Evolutionary conservation across 2,888 invertebrate species (phyloP).

Genomic region (Drosophila pseudotalamancana): DNA sequence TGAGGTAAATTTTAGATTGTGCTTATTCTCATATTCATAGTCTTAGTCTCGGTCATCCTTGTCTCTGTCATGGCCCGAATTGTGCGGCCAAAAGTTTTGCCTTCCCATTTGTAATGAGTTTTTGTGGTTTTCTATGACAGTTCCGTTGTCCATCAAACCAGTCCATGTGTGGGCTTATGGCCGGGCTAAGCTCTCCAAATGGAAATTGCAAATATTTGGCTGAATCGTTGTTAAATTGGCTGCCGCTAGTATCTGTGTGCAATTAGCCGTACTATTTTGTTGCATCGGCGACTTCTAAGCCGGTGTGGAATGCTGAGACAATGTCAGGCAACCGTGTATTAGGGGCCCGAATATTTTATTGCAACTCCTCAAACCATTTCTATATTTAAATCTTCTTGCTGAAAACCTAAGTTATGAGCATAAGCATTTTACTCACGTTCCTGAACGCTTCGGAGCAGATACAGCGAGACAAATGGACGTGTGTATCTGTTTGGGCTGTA

Average conservation of each 20-base stretch:
- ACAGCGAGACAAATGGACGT: conserved; percentile 34
- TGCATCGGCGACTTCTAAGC: conserved; percentile 55
- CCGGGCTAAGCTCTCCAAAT: conserved; percentile 38
- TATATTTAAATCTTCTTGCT: conserved; percentile 28
- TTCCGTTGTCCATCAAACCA: conserved; percentile 12
- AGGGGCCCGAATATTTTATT: conserved; percentile 26
- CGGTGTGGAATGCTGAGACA: conserved; percentile 46
- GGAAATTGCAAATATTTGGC: conserved; percentile 52
- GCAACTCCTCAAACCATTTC: conserved; percentile 14
- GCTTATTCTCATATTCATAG: neutral
- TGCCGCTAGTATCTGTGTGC: conserved; percentile 61
- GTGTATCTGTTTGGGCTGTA: conserved; percentile 1
- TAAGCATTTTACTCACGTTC: conserved; percentile 64
- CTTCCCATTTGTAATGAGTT: conserved; percentile 71
- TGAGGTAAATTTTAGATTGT: conserved; percentile 79
- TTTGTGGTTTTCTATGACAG: conserved; percentile 58
- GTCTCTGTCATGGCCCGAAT: conserved; percentile 10
- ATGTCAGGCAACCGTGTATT: conserved; percentile 48
- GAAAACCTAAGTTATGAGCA: conserved; percentile 9
- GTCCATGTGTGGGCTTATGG: conserved; percentile 8
- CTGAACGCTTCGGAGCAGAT: conserved; percentile 11
- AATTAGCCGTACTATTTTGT: conserved; percentile 51
- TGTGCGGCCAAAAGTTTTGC: conserved; percentile 61
- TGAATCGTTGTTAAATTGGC: conserved; percentile 37
- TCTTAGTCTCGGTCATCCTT: conserved; percentile 5